These are phyloP conservation scores for Cactoblastis cactorum DNA, from an alignment of 2,888 invertebrate genomes.

Conservation along the genomic window DNA sequence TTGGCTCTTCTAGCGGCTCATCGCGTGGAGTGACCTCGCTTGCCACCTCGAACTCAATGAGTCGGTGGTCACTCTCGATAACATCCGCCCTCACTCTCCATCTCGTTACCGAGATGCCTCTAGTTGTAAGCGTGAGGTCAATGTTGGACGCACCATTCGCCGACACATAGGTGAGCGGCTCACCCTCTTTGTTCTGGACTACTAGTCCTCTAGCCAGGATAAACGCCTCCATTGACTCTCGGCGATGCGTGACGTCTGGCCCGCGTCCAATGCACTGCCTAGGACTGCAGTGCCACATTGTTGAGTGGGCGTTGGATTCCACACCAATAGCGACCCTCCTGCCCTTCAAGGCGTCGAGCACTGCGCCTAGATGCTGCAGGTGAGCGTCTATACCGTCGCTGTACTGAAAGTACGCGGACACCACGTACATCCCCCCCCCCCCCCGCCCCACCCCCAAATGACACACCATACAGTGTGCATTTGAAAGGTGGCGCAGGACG, in stretches of 20 bases:
- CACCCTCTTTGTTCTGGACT: conserved; percentile 17
- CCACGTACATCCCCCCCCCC: conserved; percentile 13
- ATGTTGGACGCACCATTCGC: conserved; percentile 27
- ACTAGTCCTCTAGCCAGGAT: conserved; percentile 13
- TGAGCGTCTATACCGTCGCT: conserved; percentile 19
- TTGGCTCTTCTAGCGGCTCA: background rate
- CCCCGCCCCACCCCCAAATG: background rate
- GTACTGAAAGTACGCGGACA: conserved; percentile 27
- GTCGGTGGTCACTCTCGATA: background rate
- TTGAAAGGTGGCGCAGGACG: background rate
- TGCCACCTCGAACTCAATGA: conserved; percentile 3
- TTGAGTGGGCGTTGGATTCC: conserved; percentile 31
- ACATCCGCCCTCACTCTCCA: conserved; percentile 19
- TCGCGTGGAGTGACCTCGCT: background rate
- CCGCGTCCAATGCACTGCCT: conserved; percentile 22
- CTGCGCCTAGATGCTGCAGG: conserved; percentile 18
- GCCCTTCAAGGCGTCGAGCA: conserved; percentile 15
- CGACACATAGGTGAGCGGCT: conserved; percentile 20
- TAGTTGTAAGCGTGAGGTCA: conserved; percentile 22
- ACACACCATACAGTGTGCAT: background rate
- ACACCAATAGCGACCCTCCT: conserved; percentile 17
- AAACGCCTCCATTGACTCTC: conserved; percentile 19
- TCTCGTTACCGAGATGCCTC: background rate
- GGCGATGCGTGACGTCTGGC: conserved; percentile 10
- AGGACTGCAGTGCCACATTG: conserved; percentile 22